Conservation (phyloP, 2,113 vertebrate genomes). For the Myocastor coypus region DNA sequence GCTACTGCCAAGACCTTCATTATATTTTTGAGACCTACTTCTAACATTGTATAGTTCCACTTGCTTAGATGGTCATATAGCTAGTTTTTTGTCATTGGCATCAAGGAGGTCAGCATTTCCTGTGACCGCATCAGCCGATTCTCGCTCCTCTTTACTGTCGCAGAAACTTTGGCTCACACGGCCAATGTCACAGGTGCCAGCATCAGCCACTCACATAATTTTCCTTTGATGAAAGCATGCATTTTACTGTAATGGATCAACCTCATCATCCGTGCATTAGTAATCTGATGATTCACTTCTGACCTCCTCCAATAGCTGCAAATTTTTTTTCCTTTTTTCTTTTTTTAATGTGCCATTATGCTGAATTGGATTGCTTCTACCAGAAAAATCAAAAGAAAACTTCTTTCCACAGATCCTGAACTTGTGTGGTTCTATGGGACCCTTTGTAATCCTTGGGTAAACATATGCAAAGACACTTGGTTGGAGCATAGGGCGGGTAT, state of each 20-base stretch:
- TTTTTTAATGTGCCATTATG: neutral
- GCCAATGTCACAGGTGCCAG: neutral
- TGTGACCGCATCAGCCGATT: neutral
- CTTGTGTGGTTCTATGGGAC: neutral
- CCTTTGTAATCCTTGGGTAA: neutral
- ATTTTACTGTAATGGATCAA: neutral
- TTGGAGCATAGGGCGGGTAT: neutral
- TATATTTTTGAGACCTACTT: neutral
- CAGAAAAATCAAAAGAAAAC: neutral
- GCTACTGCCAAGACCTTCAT: neutral
- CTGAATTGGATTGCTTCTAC: neutral
- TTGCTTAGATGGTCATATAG: neutral
- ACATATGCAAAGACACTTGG: neutral
- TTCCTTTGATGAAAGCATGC: neutral
- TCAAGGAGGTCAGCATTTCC: neutral
- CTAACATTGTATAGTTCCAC: neutral
- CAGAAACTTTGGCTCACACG: neutral
- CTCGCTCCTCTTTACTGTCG: neutral
- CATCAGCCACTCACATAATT: neutral
- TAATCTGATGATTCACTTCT: neutral
- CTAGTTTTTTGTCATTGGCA: neutral
- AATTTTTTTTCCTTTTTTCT: neutral
- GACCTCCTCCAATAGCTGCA: neutral
- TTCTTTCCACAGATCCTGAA: neutral
- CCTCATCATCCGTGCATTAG: neutral